Evolutionary conservation across 2,113 vertebrate species (phyloP), one percentile per base, ranked within the genome.

Genomic region (Saguinus imperator): DNA sequence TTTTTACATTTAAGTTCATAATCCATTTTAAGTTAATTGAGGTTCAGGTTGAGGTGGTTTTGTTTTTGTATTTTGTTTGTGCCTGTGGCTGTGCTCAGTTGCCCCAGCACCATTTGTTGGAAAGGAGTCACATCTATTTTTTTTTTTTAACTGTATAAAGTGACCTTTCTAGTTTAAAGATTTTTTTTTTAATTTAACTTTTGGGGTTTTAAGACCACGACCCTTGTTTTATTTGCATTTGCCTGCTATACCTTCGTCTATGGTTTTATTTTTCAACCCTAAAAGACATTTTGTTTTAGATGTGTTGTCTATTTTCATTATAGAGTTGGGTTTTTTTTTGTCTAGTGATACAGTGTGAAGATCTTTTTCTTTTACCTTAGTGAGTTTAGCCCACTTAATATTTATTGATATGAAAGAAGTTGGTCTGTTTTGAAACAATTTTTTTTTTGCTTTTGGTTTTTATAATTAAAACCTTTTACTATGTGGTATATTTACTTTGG

Each of bases 271-370:
- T 40, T 40, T 94, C 64, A 88, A 3, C 52, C n/a, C 88, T 80
- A 32, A 80, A 87, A 80, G 80, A 80, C 50, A 57, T 82, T 93
- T 86, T 35, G n/a, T 79, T 80, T 87, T 94, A 40, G 75, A 57
- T 79, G 20, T 77, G 7, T 80, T 77, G 13, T 80, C 61, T 43
- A 29, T 79, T 79, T 79, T 45, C 16, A 43, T 68, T 68, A 57
- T 45, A 77, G 72, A 50, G 13, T 94, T 81, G 52, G 40, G 10
- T 61, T 72, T n/a, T n/a, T n/a, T n/a, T n/a, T 94, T 72, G 35
- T 87, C 72, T 88, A 21, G 25, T 88, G 52, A 40, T 88, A 25
- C 43, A 81, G 76, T 73, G 64, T 88, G 76, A 73, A 81, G 72
- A 52, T 94, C 35, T 35, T 72, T 27, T 82, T 91, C 29, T 94